Percentiles rank a stretch among this genome's conserved stretches.
phyloP scores from a whole-genome alignment of 1,140 invertebrate genomes.

The Teleopsis dalmanni region DNA sequence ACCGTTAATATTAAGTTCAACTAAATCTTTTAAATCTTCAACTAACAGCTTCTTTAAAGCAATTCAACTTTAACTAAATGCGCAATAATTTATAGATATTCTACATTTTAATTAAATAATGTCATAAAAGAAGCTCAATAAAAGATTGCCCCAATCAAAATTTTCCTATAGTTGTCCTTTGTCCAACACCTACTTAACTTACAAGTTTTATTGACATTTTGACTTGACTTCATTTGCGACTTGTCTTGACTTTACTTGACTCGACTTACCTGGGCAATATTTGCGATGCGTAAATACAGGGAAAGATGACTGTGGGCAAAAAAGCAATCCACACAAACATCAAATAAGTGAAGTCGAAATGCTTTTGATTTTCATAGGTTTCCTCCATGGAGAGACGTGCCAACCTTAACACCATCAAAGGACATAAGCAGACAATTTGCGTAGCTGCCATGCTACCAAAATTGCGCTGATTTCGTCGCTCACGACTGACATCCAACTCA shows the following conservation, averaged over 20 bases:
- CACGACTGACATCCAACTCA: conserved; percentile 55
- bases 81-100: no score
- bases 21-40: no score
- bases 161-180: no score
- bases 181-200: no score
- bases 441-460: conserved; percentile 57
- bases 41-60: no score
- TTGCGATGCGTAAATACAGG: conserved; percentile 57
- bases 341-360: conserved; percentile 62
- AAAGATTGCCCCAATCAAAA: no score
- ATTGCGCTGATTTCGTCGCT: conserved; percentile 61
- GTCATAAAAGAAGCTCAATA: no score
- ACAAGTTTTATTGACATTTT: no score
- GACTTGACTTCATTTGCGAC: no score
- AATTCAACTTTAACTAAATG: no score
- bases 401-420: conserved; percentile 59
- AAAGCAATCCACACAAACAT: conserved; percentile 66
- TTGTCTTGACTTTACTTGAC: not conserved
- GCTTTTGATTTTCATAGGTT: conserved; percentile 59
- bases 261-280: conserved; percentile 53
- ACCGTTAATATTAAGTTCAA: no score
- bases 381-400: conserved; percentile 58
- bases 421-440: conserved; percentile 60
- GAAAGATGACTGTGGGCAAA: conserved; percentile 58
- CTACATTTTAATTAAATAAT: no score